Evolutionary conservation across 2,113 vertebrate species (phyloP).

Genomic region (Rattus rattus): DNA sequence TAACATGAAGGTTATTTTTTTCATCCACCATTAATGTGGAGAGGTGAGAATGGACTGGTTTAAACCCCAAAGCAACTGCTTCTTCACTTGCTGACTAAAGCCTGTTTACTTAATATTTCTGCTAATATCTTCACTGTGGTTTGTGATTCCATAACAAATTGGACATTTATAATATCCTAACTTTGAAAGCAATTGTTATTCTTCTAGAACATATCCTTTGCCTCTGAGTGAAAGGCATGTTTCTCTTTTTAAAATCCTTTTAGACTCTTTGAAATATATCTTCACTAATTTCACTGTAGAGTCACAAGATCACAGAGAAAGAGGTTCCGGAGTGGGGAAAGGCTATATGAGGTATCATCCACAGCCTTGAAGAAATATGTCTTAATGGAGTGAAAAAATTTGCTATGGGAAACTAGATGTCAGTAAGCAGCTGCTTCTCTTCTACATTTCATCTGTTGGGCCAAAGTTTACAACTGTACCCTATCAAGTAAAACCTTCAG

Average conservation of each 20-base stretch:
- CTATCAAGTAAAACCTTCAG: constrained; percentile 39
- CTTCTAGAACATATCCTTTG: constrained; percentile 47
- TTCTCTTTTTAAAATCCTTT: not conserved
- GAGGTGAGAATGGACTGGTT: not conserved
- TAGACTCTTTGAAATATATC: constrained; percentile 3
- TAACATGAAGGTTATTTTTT: not conserved
- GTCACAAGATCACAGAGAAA: not conserved
- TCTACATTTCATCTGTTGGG: not conserved
- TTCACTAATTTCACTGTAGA: constrained; percentile 33
- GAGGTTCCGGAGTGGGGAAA: constrained; percentile 8
- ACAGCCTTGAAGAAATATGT: constrained; percentile 39
- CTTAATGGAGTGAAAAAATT: constrained; percentile 53
- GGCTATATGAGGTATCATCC: not conserved
- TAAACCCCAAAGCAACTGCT: not conserved
- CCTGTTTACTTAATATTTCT: constrained; percentile 12
- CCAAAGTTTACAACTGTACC: constrained; percentile 22
- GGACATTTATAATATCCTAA: constrained; percentile 28
- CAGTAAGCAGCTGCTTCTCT: constrained; percentile 57
- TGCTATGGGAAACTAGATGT: constrained; percentile 24
- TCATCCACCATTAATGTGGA: not conserved
- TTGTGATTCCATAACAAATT: constrained; percentile 50
- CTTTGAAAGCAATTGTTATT: constrained; percentile 70
- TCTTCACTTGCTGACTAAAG: constrained; percentile 14
- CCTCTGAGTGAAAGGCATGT: not conserved
- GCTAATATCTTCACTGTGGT: constrained; percentile 48